A percentile compares a stretch with the other conserved stretches of the same genome.
Conservation (phyloP, 2,888 invertebrate genomes). For the Chymomyza caudatula region DNA sequence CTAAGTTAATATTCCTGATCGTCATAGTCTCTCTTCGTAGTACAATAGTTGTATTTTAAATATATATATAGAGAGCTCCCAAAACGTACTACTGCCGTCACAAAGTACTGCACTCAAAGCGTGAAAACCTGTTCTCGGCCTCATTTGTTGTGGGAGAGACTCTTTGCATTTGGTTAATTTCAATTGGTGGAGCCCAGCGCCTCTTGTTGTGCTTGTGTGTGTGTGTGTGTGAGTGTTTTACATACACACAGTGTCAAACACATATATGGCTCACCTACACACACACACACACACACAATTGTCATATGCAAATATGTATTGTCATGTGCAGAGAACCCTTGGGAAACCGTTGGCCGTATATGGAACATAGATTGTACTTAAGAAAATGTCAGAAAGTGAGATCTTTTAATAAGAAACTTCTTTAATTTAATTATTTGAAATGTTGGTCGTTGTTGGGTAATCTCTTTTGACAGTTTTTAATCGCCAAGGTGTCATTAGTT, state of each 20-base stretch:
- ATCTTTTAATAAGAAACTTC: not conserved
- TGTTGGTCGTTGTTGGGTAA: not conserved
- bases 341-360: conserved; percentile 39
- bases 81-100: conserved; percentile 17
- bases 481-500: not conserved
- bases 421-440: not conserved
- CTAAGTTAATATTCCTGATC: conserved; percentile 65
- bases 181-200: conserved; percentile 62
- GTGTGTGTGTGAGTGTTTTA: conserved; percentile 28
- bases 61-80: not conserved
- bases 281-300: conserved; percentile 1
- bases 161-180: conserved; percentile 68
- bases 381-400: not conserved
- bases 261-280: not conserved
- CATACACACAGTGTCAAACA: conserved; percentile 19
- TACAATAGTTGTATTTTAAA: not conserved
- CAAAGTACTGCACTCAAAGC: too few relatives aligned
- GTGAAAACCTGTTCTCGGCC: conserved; percentile 59
- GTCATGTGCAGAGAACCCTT: conserved; percentile 51
- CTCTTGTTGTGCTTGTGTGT: conserved; percentile 22
- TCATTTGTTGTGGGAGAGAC: conserved; percentile 69
- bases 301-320: conserved; percentile 55
- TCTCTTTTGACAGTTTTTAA: not conserved
- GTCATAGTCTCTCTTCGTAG: conserved; percentile 18
- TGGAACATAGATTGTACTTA: not conserved